Evolutionary conservation across 1,140 invertebrate genomes (phyloP), one percentile per base, ranked within the genome.

Genomic region (Agrypnia vestita): DNA sequence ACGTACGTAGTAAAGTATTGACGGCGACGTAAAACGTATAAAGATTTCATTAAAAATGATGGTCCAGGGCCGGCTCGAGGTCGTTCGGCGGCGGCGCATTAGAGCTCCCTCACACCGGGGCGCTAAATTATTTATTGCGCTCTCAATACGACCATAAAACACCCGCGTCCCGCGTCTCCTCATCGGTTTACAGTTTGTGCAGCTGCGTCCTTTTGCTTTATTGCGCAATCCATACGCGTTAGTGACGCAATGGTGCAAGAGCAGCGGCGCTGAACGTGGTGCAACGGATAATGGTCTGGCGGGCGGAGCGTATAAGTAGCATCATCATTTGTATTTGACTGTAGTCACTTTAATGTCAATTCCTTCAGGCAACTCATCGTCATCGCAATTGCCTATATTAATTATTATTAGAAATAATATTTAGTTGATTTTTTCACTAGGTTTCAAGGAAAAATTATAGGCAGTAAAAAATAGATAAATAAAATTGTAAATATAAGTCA

Each of bases 121-220:
- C 51, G 72, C 55, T 74, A 74, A 74, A 74, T 74, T 74, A 74
- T 74, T 74, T 74, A 74, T 74, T 44, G 72, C 72, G 55, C 72
- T 59, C 21, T 74, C 72, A 74, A 74, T 74, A 56, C 43, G 72
- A 49, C 51, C 72, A 59, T 74, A 74, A 74, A 74, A 19, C 55
- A 71, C 49, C 47, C 51, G 72, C 53, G 72, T 56, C 35, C 17
- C 51, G 51, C 25, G 55, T 74, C 53, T 74, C 55, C 51, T 56
- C 72, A 56, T 56, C n/a, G 67, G 67, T 71, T 47, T 71, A 49
- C 67, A 71, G 46, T 49, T 53, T 71, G 67, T 71, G 67, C 67
- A 71, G 67, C 67, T 71, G 67, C 46, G 67, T 47, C 67, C 67
- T 71, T 71, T 71, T 53, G 46, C 67, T 71, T 71, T 71, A 71